Conservation (phyloP, 2,888 invertebrate genomes). For the Halocaridina rubra region DNA sequence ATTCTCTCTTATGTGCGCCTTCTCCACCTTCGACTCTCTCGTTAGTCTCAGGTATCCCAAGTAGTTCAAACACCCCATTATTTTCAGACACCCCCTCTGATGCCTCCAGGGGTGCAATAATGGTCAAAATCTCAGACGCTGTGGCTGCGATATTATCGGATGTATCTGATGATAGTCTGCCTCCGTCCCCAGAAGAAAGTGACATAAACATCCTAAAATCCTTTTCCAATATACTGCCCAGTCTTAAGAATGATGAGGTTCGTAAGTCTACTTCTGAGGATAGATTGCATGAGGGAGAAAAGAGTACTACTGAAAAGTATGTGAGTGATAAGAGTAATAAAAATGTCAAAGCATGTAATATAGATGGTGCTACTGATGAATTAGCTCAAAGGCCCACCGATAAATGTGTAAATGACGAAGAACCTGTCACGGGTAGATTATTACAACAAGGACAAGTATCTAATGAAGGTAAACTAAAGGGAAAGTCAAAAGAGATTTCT, state of each 20-base stretch:
- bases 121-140: conserved; percentile 60
- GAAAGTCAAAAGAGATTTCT: neutral
- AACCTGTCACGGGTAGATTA: no score
- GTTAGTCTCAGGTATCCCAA: conserved; percentile 33
- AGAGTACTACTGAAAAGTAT: neutral
- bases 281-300: neutral
- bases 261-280: neutral
- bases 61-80: conserved; percentile 48
- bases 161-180: conserved; percentile 52
- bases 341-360: neutral
- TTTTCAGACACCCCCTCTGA: conserved; percentile 60
- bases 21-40: conserved; percentile 28
- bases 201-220: neutral
- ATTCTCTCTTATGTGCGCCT: conserved; percentile 41
- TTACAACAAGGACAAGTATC: neutral
- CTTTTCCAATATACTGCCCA: neutral
- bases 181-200: conserved; percentile 25
- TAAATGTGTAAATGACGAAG: neutral
- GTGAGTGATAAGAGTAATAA: neutral
- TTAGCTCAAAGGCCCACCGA: neutral
- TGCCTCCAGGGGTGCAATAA: conserved; percentile 45
- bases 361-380: neutral
- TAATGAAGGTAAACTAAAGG: neutral
- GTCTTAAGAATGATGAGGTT: neutral
- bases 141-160: conserved; percentile 56